Percentiles rank a stretch among this genome's conserved stretches.
phyloP scores from a whole-genome alignment of 2,888 invertebrate genomes.

The Imbricaverruca yamaguchii region DNA sequence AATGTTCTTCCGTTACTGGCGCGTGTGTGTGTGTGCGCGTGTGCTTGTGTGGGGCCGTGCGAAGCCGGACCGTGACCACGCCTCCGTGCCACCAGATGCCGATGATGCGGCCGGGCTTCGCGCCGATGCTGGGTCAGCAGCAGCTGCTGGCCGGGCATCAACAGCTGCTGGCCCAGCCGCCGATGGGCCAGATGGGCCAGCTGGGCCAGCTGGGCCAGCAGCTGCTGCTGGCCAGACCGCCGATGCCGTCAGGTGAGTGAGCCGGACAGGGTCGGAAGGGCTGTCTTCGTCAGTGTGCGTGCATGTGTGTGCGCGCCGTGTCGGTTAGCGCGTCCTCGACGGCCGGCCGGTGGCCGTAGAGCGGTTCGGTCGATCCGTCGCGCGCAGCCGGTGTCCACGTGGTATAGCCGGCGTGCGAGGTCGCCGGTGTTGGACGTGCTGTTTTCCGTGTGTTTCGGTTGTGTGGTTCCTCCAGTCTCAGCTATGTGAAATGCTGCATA shows the following conservation, averaged over 20 bases:
- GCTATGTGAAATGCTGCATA: no score
- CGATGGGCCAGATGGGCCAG: conserved; percentile 36
- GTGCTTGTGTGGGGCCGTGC: not conserved
- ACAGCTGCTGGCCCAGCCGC: not conserved
- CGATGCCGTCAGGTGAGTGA: conserved; percentile 7
- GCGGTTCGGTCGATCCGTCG: no score
- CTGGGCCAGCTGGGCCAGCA: conserved; percentile 38
- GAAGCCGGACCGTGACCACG: not conserved
- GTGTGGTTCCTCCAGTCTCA: no score
- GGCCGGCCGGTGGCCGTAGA: no score
- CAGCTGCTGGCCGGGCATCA: not conserved
- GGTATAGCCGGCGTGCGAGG: no score
- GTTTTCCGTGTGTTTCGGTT: no score
- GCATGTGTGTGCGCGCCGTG: no score
- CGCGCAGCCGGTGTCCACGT: no score
- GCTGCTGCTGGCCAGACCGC: conserved; percentile 44
- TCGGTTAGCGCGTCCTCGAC: no score
- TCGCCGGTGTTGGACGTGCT: no score
- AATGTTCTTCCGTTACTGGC: not conserved
- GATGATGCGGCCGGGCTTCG: not conserved
- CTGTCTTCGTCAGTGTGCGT: no score
- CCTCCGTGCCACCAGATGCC: not conserved
- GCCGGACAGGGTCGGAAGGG: not conserved
- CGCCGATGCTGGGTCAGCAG: not conserved
- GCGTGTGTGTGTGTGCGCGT: not conserved